Evolutionary conservation across 2,113 vertebrate species (phyloP), one percentile per base, ranked within the genome.

Genomic region (Crotalus helleri): DNA sequence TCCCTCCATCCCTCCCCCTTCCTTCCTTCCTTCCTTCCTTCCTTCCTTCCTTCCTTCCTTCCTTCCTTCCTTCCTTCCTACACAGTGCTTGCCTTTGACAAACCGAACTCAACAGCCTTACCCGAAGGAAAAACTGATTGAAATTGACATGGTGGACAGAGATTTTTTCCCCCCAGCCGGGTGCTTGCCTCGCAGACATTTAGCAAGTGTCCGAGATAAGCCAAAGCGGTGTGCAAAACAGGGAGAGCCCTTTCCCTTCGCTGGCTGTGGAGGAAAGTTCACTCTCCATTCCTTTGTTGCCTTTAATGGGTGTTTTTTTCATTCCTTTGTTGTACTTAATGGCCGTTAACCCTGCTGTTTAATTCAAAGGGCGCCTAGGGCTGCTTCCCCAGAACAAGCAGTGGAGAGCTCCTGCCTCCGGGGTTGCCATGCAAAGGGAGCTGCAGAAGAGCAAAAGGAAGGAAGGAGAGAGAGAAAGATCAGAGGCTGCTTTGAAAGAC

Each of bases 1-100:
- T n/a, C n/a, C n/a, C n/a, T n/a, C n/a, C n/a, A n/a, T n/a, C n/a
- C n/a, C n/a, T n/a, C n/a, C n/a, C n/a, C 4, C 1, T 4, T 15
- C 15, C 3, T 17, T 17, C 15, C 8, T 17, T 17, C 3, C 8
- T 19, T 55, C 13, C 2, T 55, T 55, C 15, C 1, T 6, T 58
- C 19, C 2, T 23, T 58, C 19, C 0, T 7, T 58, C 1, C 0
- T 2, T 58, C 5, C 7, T 6, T 2, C 19, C 21, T 6, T 23
- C 19, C 6, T 49, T 54, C 13, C 39, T 39, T 39, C 39, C 2
- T 39, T 39, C 2, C 3, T 13, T 69, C n/a, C 4, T 55, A 17
- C 15, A 39, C n/a, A 81, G 19, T 19, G 17, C 69, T 74, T 74
- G n/a, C 69, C 5, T 81, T 81, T 39, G 69, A 81, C 69, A 81